Conservation (phyloP, 1,140 invertebrate genomes). For the Meloidogyne exigua region DNA sequence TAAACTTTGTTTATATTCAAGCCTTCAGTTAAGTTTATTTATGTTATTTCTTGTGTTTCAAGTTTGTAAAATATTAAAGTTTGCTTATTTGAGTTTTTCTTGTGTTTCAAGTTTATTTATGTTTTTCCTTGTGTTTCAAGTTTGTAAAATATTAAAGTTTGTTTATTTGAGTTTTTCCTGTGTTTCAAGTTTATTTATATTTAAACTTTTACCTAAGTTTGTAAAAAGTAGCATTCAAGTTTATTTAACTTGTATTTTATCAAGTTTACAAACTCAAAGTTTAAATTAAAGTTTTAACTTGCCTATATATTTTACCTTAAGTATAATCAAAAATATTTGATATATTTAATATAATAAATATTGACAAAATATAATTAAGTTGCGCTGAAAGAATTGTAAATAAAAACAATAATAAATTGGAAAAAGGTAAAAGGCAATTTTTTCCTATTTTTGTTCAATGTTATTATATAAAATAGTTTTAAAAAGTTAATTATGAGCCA, state of each 20-base stretch:
- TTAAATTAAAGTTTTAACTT: no score
- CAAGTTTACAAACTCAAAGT: no score
- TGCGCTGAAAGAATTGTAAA: background rate
- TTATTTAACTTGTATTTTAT: no score
- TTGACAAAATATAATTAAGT: background rate
- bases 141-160: no score
- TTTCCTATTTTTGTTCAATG: background rate
- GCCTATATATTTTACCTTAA: no score
- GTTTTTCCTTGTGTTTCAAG: background rate
- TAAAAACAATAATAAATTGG: background rate
- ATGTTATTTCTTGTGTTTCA: background rate
- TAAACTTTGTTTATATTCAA: background rate
- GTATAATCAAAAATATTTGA: no score
- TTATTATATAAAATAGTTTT: background rate
- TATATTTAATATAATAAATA: background rate
- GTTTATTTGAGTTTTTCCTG: no score
- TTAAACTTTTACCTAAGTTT: background rate
- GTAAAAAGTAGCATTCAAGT: no score
- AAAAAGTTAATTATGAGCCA: background rate
- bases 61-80: no score
- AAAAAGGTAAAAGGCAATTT: background rate
- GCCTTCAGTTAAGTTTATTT: background rate
- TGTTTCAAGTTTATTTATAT: background rate
- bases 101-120: background rate
- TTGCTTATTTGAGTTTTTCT: no score